Percentiles rank a stretch among this genome's conserved stretches.
Evolutionary conservation across 2,888 invertebrate genomes (phyloP).

Genomic region (Andrena bicolor): DNA sequence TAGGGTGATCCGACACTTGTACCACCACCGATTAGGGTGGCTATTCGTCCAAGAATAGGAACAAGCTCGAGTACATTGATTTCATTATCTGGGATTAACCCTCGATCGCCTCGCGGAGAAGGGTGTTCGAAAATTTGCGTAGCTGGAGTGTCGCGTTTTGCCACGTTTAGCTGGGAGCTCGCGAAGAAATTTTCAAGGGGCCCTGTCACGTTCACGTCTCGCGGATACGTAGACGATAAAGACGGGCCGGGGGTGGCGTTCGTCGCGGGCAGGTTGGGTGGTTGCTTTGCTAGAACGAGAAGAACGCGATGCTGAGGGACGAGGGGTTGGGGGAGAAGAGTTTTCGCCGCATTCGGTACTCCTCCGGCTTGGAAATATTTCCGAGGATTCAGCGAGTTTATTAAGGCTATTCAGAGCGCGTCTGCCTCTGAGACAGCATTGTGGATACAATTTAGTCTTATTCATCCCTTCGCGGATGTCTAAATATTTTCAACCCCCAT

Average conservation of each 20-base stretch:
- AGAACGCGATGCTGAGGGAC: slow-evolving; percentile 65
- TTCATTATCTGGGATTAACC: not conserved
- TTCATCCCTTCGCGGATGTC: slow-evolving; percentile 85
- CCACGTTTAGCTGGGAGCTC: slow-evolving; percentile 15
- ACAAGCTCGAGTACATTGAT: not conserved
- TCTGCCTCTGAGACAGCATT: slow-evolving; percentile 87
- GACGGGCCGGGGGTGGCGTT: slow-evolving; percentile 44
- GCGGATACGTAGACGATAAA: slow-evolving; percentile 69
- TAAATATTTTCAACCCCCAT: slow-evolving; percentile 83
- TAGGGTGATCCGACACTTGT: not conserved
- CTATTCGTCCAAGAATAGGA: not conserved
- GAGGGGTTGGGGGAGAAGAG: slow-evolving; percentile 63
- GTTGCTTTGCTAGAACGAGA: slow-evolving; percentile 68
- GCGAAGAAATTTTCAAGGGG: slow-evolving; percentile 56
- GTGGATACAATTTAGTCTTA: slow-evolving; percentile 88
- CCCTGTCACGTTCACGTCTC: slow-evolving; percentile 64
- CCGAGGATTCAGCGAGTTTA: slow-evolving; percentile 84
- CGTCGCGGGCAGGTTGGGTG: slow-evolving; percentile 32
- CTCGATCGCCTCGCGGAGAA: not conserved
- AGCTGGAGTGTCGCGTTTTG: not conserved
- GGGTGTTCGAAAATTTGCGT: slow-evolving; percentile 11
- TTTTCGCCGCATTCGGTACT: slow-evolving; percentile 76
- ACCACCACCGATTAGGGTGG: not conserved
- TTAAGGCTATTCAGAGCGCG: slow-evolving; percentile 88
- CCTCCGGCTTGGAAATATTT: slow-evolving; percentile 83